Percentiles rank a stretch among this genome's conserved stretches.
phyloP scores from a whole-genome alignment of 2,797 vertebrate genomes.

The Sebastolobus altivelis region DNA sequence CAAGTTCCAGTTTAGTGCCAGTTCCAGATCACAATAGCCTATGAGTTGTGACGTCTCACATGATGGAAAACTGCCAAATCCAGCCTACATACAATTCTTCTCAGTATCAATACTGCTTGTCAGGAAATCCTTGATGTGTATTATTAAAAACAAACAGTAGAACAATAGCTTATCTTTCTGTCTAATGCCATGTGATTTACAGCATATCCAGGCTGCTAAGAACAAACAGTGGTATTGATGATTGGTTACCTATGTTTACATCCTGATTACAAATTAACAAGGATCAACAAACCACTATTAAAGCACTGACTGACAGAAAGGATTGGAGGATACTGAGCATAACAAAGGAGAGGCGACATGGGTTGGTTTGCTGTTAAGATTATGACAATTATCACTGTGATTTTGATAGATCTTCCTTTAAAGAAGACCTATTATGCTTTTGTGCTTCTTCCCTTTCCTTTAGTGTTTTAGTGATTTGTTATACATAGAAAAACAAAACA shows the following conservation, averaged over 20 bases:
- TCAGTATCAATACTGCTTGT: not conserved
- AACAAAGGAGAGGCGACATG: not conserved
- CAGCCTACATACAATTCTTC: not conserved
- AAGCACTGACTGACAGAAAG: not conserved
- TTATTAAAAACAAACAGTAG: conserved; percentile 14
- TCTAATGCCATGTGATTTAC: not conserved
- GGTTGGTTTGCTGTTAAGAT: not conserved
- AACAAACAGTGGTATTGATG: conserved; percentile 4
- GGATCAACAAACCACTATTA: not conserved
- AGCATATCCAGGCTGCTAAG: not conserved
- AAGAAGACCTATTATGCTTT: too few relatives aligned
- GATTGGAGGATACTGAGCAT: not conserved
- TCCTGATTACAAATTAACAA: conserved; percentile 3
- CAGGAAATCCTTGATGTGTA: not conserved
- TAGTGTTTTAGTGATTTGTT: too few relatives aligned
- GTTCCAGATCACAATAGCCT: not conserved
- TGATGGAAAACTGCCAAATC: not conserved
- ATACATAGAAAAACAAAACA: too few relatives aligned
- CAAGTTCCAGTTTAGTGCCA: not conserved
- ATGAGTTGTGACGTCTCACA: not conserved
- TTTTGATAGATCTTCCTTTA: not conserved
- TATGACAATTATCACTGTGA: not conserved
- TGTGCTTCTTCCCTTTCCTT: too few relatives aligned
- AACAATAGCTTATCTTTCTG: not conserved
- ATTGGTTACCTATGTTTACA: conserved; percentile 10